Conservation (phyloP, 2,797 vertebrate genomes). For the Fistularia commersonii region DNA sequence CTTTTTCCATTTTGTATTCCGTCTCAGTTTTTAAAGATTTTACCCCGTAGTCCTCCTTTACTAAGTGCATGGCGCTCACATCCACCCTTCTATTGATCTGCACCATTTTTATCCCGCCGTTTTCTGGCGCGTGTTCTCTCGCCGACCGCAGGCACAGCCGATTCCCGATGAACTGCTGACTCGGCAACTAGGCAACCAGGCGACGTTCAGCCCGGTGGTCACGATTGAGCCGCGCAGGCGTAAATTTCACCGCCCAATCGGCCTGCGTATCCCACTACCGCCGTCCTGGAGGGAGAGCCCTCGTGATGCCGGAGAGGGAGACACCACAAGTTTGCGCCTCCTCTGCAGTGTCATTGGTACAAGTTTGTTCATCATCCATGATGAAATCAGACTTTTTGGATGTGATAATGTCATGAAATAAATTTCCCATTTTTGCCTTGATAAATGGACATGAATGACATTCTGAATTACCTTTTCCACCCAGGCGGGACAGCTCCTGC, state of each 20-base stretch:
- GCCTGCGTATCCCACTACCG: slow-evolving; percentile 89
- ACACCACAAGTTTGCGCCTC: slow-evolving; percentile 94
- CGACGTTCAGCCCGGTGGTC: slow-evolving; percentile 97
- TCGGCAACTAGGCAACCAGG: slow-evolving; percentile 94
- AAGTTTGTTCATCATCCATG: slow-evolving; percentile 11
- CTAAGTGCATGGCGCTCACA: slow-evolving; percentile 7
- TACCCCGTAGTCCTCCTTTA: slow-evolving; percentile 1
- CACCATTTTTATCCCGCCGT: neutral
- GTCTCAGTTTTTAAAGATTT: neutral
- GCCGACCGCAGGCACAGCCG: slow-evolving; percentile 85
- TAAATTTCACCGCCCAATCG: slow-evolving; percentile 96
- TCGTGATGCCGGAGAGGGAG: slow-evolving; percentile 90
- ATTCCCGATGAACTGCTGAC: slow-evolving; percentile 95
- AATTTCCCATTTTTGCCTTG: neutral
- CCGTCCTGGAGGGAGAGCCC: slow-evolving; percentile 94
- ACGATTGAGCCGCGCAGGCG: slow-evolving; percentile 93
- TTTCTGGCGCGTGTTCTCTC: neutral
- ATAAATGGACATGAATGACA: slow-evolving; percentile 24
- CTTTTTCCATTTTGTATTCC: slow-evolving; percentile 3
- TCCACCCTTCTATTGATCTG: slow-evolving; percentile 6
- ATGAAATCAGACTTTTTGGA: slow-evolving; percentile 5
- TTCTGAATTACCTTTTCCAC: slow-evolving; percentile 44
- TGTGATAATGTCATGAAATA: neutral
- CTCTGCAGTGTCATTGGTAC: slow-evolving; percentile 97
- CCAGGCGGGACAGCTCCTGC: slow-evolving; percentile 94